Evolutionary conservation across 2,888 invertebrate genomes (phyloP).

Genomic region (Thymelicus lineola): DNA sequence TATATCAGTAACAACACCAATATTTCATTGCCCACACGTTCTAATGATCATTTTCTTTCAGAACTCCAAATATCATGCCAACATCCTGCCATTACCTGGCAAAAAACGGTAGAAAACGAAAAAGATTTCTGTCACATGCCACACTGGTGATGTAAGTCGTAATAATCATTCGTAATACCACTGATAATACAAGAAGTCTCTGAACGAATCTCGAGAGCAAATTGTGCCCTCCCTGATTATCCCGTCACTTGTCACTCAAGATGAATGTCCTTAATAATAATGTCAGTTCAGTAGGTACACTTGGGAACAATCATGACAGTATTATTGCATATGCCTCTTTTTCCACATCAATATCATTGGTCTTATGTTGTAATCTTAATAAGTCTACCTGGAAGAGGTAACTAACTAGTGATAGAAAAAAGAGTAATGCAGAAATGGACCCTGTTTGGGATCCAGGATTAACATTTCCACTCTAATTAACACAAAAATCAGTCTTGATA

Average conservation of each 20-base stretch:
- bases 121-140: neutral
- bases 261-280: constrained; percentile 16
- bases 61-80: neutral
- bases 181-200: constrained; percentile 16
- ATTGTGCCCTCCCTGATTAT: constrained; percentile 14
- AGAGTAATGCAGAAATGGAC: neutral
- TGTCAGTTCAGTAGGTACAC: constrained; percentile 1
- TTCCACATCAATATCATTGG: too few species aligned
- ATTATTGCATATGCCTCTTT: neutral
- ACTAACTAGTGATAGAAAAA: neutral
- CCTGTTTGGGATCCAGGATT: neutral
- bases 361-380: neutral
- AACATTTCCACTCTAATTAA: too few species aligned
- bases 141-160: neutral
- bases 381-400: neutral
- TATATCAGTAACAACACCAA: too few species aligned
- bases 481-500: neutral
- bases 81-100: neutral
- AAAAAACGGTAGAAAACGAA: neutral
- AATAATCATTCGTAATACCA: constrained; percentile 9
- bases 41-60: neutral
- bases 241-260: constrained; percentile 29
- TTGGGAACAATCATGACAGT: constrained; percentile 4
- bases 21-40: too few species aligned
- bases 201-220: constrained; percentile 25